These are phyloP conservation scores for Enhydra lutris DNA, from an alignment of 2,113 vertebrate genomes.

Conservation along the genomic window DNA sequence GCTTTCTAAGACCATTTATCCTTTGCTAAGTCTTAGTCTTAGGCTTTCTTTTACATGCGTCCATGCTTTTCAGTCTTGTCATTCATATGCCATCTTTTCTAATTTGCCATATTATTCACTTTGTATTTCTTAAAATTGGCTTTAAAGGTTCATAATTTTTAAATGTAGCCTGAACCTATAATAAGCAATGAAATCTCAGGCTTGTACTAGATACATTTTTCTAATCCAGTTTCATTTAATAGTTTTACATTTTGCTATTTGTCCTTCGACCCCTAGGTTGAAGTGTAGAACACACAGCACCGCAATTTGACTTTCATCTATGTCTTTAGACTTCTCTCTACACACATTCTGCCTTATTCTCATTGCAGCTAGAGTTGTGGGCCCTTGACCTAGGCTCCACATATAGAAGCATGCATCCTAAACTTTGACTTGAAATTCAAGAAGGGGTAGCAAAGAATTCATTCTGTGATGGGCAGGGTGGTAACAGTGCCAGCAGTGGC, in stretches of 20 bases:
- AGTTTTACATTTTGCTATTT: neutral
- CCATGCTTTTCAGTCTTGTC: neutral
- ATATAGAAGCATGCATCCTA: neutral
- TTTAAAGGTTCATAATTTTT: neutral
- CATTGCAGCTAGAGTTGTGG: neutral
- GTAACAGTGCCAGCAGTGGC: neutral
- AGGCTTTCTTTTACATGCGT: neutral
- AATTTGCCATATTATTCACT: neutral
- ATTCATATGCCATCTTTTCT: neutral
- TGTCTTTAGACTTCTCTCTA: neutral
- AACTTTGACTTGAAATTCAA: constrained; percentile 26
- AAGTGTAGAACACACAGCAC: too few species aligned
- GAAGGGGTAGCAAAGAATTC: neutral
- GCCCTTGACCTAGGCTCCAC: neutral
- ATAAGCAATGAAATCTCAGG: neutral
- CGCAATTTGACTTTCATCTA: neutral
- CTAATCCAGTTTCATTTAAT: neutral
- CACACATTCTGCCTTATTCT: neutral
- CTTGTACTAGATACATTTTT: neutral
- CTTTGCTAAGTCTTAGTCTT: neutral
- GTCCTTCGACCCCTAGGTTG: neutral
- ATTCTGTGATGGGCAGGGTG: neutral
- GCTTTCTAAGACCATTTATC: neutral
- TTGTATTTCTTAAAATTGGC: neutral
- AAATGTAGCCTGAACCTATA: neutral